Evolutionary conservation across 2,113 vertebrate genomes (phyloP).

Genomic region (Paramormyrops kingsleyae): DNA sequence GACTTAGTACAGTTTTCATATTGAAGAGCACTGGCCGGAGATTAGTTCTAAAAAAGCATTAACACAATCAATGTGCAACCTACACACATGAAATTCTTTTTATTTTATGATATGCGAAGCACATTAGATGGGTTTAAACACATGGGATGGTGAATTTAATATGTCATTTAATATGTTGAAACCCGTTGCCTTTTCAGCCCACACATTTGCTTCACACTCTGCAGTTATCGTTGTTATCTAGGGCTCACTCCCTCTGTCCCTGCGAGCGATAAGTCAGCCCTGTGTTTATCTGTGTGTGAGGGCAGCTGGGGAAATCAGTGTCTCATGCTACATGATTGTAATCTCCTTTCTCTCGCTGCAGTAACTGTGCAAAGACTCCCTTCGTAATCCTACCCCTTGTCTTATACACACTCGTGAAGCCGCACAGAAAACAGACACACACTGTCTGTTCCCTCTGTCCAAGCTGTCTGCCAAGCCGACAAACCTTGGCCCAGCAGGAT

Average conservation of each 20-base stretch:
- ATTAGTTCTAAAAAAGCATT: not conserved
- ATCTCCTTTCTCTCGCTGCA: not conserved
- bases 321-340: not conserved
- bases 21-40: not conserved
- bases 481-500: not conserved
- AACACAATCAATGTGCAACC: not conserved
- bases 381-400: not conserved
- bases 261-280: not conserved
- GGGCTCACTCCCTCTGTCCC: not conserved
- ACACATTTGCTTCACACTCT: not conserved
- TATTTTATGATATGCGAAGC: not conserved
- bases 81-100: not conserved
- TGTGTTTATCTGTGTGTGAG: not conserved
- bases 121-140: not conserved
- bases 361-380: not conserved
- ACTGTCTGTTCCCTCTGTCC: not conserved
- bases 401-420: not conserved
- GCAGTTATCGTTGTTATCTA: not conserved
- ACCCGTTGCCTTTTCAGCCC: not conserved
- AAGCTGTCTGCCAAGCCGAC: not conserved
- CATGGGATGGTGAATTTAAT: not conserved
- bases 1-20: not conserved
- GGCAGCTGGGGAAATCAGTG: slow-evolving; percentile 6
- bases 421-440: not conserved
- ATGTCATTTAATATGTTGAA: not conserved